Evolutionary conservation across 1,140 invertebrate genomes (phyloP).

Genomic region (Proales similis): DNA sequence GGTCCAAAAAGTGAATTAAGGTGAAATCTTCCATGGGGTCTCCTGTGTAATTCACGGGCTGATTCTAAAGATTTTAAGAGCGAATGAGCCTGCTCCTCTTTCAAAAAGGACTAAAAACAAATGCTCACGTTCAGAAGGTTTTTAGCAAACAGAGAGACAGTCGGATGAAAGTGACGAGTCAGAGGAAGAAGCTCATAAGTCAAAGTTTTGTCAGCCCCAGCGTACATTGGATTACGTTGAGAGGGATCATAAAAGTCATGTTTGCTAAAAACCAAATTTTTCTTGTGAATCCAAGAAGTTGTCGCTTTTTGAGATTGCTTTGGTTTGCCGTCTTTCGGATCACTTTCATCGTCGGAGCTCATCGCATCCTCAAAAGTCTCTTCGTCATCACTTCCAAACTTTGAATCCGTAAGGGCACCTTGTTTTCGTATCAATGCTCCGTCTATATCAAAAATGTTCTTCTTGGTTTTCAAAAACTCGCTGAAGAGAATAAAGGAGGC

Average conservation of each 20-base stretch:
- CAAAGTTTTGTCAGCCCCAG: slow-evolving; percentile 63
- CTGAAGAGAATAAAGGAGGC: slow-evolving; percentile 72
- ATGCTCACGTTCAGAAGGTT: slow-evolving; percentile 65
- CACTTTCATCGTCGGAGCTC: slow-evolving; percentile 41
- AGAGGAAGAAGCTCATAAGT: slow-evolving; percentile 68
- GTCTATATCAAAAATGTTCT: slow-evolving; percentile 6
- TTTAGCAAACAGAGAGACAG: slow-evolving; percentile 75
- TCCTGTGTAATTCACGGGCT: slow-evolving; percentile 69
- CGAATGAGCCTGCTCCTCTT: slow-evolving; percentile 12
- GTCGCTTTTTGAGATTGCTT: slow-evolving; percentile 37
- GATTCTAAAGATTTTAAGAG: slow-evolving; percentile 42
- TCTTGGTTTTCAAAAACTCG: slow-evolving; percentile 55
- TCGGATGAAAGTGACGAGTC: slow-evolving; percentile 76
- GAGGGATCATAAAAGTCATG: slow-evolving; percentile 61
- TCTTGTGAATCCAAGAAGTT: slow-evolving; percentile 36
- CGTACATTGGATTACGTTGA: slow-evolving; percentile 72
- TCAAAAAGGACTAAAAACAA: slow-evolving; percentile 5
- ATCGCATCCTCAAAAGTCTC: slow-evolving; percentile 47
- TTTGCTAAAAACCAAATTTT: slow-evolving; percentile 37
- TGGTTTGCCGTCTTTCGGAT: slow-evolving; percentile 49
- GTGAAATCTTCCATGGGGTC: slow-evolving; percentile 87
- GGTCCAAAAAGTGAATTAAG: slow-evolving; percentile 76
- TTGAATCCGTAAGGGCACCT: neutral
- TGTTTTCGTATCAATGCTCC: neutral
- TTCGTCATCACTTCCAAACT: slow-evolving; percentile 45